phyloP scores from a whole-genome alignment of 2,113 vertebrate species.

The Brachyhypopomus occidentalis region DNA sequence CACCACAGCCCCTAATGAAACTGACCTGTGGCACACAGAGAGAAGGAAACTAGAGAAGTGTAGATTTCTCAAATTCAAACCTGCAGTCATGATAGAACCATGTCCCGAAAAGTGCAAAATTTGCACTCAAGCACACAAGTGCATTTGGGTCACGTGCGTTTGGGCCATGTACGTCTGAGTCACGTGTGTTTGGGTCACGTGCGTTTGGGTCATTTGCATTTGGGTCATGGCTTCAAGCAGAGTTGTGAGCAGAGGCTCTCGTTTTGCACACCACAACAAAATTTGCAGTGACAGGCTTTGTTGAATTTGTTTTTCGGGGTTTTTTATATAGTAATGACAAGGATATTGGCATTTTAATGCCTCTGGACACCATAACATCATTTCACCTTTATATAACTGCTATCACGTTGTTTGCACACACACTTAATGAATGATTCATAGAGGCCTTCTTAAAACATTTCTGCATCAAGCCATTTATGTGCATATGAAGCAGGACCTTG shows the following conservation, averaged over 20 bases:
- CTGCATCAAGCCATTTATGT: not conserved
- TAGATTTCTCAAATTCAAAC: too few species aligned
- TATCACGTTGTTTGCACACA: conserved; percentile 21
- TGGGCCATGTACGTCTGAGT: too few species aligned
- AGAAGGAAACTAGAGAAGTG: too few species aligned
- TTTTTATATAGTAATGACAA: conserved; percentile 26
- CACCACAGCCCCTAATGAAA: too few species aligned
- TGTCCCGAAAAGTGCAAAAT: not conserved
- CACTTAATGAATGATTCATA: conserved; percentile 39
- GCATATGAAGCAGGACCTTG: not conserved
- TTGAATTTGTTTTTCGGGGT: not conserved
- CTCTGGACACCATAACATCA: conserved; percentile 42
- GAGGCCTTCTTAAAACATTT: conserved; percentile 10
- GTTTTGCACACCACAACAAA: not conserved
- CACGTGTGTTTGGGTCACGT: too few species aligned
- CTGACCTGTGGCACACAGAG: too few species aligned
- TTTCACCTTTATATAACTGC: conserved; percentile 39
- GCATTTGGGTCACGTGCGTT: too few species aligned
- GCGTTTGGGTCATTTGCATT: too few species aligned
- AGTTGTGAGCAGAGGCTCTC: not conserved
- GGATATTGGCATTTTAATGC: conserved; percentile 46
- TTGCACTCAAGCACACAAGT: not conserved
- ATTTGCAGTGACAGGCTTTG: not conserved
- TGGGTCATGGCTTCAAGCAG: too few species aligned
- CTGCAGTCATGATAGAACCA: not conserved